Evolutionary conservation across 2,888 invertebrate species (phyloP).

Genomic region (Lottia gigantea): DNA sequence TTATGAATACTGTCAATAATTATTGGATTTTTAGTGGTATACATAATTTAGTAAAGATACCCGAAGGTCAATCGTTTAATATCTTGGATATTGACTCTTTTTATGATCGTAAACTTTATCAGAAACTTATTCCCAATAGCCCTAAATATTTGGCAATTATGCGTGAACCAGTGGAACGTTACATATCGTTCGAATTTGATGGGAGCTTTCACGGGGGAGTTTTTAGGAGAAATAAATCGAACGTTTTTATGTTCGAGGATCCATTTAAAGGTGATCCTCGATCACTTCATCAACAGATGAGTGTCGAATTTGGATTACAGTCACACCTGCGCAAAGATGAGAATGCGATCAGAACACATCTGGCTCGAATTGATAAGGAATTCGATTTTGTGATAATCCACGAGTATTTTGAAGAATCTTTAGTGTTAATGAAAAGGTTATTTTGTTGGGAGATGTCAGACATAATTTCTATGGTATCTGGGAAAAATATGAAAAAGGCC

Average conservation of each 20-base stretch:
- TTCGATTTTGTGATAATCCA: conserved; percentile 1
- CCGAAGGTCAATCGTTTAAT: not conserved
- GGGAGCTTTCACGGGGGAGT: not conserved
- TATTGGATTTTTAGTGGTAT: not conserved
- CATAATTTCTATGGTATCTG: not conserved
- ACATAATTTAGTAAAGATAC: not conserved
- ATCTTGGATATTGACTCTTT: not conserved
- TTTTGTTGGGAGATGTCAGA: not conserved
- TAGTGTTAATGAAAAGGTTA: not conserved
- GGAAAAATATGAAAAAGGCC: not conserved
- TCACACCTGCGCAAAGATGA: not conserved
- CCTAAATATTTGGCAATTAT: not conserved
- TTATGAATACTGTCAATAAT: not conserved
- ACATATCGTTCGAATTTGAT: conserved; percentile 6
- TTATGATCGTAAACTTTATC: not conserved
- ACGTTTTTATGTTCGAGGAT: not conserved
- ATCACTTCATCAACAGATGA: not conserved
- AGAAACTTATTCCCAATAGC: not conserved
- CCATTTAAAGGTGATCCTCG: not conserved
- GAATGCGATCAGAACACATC: not conserved
- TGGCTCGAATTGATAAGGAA: not conserved
- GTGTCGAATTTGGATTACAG: not conserved
- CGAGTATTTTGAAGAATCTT: not conserved
- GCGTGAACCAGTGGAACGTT: not conserved
- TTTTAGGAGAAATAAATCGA: not conserved